Evolutionary conservation across 1,140 invertebrate genomes (phyloP), one percentile per base, ranked within the genome.

Genomic region (Ectropis grisescens): DNA sequence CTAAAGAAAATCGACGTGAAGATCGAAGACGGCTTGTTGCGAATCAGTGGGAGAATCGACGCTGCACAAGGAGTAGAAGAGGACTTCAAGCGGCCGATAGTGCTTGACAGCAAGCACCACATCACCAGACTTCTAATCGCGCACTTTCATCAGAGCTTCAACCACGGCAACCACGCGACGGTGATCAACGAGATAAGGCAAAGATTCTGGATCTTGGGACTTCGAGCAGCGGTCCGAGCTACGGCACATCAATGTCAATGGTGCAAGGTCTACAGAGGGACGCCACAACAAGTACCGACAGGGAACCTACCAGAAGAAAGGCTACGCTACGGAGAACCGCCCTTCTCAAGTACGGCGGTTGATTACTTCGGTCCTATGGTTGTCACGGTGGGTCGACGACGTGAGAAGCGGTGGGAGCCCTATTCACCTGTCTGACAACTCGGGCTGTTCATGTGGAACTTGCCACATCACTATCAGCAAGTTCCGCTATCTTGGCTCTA

Each of bases 371-470:
- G 58, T 1, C 62, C 66, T 0, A 34, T 70, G 28, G 1, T 25
- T 2, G 47, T 71, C 0, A 54, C 39, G 0, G 38, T 65, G 0
- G 51, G 59, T n/a, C 24, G 60, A 23, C 22, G 53, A 1, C 36
- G 14, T 4, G 50, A 66, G 16, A 80, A 79, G 30, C 29, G 61
- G 4, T 82, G 52, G 33, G 70, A 2, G 61, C 47, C 2, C 9
- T 85, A 5, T 79, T 76, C 29, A 83, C 70, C 0, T 80, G 67
- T 31, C 33, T 47, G 24, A 56, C 33, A 29, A 68, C 58, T 2
- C 48, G 80, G 33, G 81, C 78, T 0, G 47, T 84, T 1, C 81
- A 85, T 37, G 11, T 84, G 1, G 82, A 84, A 36, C n/a, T 76
- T 0, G 68, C 57, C 0, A 43, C 49, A 7, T 54, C 48, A 2